Evolutionary conservation across 1,140 invertebrate genomes (phyloP).

Genomic region (Drosophila grimshawi): DNA sequence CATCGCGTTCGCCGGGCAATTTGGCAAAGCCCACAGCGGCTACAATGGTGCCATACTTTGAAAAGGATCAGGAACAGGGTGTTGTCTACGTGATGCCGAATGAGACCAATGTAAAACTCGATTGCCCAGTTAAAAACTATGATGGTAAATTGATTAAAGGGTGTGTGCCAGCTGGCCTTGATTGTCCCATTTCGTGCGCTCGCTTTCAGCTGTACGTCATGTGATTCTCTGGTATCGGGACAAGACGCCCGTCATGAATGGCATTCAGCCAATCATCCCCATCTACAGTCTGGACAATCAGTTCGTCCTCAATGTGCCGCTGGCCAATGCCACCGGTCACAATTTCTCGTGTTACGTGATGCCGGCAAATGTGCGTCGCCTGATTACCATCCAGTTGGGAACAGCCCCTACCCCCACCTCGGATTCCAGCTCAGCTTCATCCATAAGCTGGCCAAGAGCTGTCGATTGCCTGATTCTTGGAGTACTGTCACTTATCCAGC

Average conservation of each 20-base stretch:
- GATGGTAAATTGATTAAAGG: conserved; percentile 45
- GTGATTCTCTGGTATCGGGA: conserved; percentile 64
- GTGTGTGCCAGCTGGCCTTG: not conserved
- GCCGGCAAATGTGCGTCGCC: conserved; percentile 35
- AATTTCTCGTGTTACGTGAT: conserved; percentile 51
- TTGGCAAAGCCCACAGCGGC: conserved; percentile 52
- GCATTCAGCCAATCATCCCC: conserved; percentile 21
- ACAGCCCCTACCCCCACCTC: conserved; percentile 24
- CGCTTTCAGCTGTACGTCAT: conserved; percentile 47
- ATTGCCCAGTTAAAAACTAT: conserved; percentile 70
- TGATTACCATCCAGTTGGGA: conserved; percentile 53
- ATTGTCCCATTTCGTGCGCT: conserved; percentile 1
- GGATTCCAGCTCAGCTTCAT: conserved; percentile 3
- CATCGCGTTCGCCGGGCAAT: conserved; percentile 48
- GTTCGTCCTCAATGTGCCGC: conserved; percentile 51
- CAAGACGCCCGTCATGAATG: conserved; percentile 37
- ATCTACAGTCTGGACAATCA: conserved; percentile 53
- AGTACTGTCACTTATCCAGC: conserved; percentile 5
- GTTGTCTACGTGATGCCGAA: conserved; percentile 48
- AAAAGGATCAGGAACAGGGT: conserved; percentile 43
- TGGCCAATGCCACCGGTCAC: conserved; percentile 49
- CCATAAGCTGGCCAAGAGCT: conserved; percentile 11
- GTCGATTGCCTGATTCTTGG: conserved; percentile 29
- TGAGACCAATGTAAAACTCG: conserved; percentile 44
- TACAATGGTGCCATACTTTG: conserved; percentile 58